These are phyloP conservation scores for Lepus oiostolus DNA, from an alignment of 2,797 vertebrate genomes.

Conservation along the genomic window DNA sequence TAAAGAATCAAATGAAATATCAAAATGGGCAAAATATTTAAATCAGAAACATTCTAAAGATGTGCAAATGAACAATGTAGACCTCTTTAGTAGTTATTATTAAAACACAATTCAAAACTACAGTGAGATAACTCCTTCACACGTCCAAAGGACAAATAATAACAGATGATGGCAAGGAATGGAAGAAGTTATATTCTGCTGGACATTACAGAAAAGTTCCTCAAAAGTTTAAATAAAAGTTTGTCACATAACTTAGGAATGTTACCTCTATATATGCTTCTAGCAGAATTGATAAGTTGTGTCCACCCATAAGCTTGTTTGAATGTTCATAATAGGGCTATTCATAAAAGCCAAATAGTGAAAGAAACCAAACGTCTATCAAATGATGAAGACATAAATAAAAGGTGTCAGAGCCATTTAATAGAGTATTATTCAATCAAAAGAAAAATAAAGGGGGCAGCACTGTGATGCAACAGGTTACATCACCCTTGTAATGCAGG, in stretches of 20 bases:
- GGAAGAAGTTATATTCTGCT: not conserved
- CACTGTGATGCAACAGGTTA: no score
- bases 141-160: not conserved
- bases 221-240: constrained; percentile 38
- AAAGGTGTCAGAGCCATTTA: not conserved
- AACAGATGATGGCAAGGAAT: not conserved
- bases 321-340: constrained; percentile 3
- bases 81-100: not conserved
- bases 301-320: not conserved
- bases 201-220: not conserved
- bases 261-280: not conserved
- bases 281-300: constrained; percentile 30
- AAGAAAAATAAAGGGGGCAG: not conserved
- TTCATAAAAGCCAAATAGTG: not conserved
- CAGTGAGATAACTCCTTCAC: not conserved
- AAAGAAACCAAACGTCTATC: not conserved
- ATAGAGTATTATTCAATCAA: constrained; percentile 5
- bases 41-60: not conserved
- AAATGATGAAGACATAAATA: not conserved
- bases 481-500: no score
- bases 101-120: not conserved
- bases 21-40: not conserved
- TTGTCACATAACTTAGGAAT: not conserved
- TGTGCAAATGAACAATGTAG: not conserved
- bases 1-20: not conserved